A percentile compares a stretch with the other conserved stretches of the same genome.
These are phyloP conservation scores for Cyprichromis sp. DNA, from an alignment of 2,113 vertebrate species.

Conservation along the genomic window DNA sequence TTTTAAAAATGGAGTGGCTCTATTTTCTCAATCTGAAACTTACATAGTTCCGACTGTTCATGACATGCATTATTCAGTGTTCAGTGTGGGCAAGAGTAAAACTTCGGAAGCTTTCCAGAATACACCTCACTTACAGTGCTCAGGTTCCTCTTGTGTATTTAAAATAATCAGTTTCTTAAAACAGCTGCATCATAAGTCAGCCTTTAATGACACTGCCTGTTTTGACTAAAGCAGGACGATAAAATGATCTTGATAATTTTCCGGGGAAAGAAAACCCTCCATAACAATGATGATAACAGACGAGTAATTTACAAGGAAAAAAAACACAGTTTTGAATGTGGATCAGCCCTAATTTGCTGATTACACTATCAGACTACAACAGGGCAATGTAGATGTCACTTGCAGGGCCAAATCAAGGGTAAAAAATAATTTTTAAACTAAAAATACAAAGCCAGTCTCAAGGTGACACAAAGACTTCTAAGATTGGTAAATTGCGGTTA, in stretches of 20 bases:
- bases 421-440: neutral
- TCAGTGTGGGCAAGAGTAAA: neutral
- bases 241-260: neutral
- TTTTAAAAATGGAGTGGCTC: neutral
- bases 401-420: neutral
- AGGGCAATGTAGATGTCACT: neutral
- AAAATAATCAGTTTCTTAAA: constrained; percentile 13
- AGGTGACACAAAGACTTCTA: neutral
- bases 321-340: neutral
- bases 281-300: neutral
- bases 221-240: neutral
- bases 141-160: constrained; percentile 1
- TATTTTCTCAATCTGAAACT: neutral
- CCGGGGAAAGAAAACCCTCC: neutral
- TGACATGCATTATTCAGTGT: neutral
- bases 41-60: neutral
- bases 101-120: constrained; percentile 14
- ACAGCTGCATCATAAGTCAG: constrained; percentile 35
- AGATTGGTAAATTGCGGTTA: neutral
- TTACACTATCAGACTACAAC: neutral
- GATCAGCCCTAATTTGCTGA: neutral
- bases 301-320: neutral
- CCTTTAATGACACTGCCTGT: constrained; percentile 25
- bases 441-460: neutral
- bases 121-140: neutral